phyloP scores from a whole-genome alignment of 2,797 vertebrate genomes.

The Nasua narica region DNA sequence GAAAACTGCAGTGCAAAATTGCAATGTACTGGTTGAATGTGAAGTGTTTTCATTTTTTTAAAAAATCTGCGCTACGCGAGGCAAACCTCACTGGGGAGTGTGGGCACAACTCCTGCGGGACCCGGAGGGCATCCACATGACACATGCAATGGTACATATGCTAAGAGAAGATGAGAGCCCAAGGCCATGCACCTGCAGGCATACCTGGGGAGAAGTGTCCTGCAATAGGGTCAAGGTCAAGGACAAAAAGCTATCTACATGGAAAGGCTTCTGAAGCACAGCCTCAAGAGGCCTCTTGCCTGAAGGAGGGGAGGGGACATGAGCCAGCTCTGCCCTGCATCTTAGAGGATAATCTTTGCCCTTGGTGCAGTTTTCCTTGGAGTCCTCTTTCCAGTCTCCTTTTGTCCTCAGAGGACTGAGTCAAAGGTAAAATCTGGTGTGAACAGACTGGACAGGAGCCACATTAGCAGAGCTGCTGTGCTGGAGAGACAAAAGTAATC shows the following conservation, averaged over 20 bases:
- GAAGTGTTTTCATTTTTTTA: background rate
- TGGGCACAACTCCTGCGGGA: background rate
- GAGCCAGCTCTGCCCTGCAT: background rate
- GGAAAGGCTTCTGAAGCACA: background rate
- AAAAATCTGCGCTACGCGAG: background rate
- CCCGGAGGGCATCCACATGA: background rate
- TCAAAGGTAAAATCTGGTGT: background rate
- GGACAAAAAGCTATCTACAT: background rate
- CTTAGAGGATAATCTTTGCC: background rate
- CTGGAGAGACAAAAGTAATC: background rate
- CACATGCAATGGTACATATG: fast-evolving
- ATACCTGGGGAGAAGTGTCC: fast-evolving
- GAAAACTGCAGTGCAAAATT: background rate
- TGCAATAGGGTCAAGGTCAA: background rate
- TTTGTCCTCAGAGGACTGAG: background rate
- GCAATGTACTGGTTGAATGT: background rate
- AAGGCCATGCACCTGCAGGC: background rate
- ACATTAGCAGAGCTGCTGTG: background rate
- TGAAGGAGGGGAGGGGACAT: background rate
- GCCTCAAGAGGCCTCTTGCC: background rate
- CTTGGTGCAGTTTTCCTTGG: background rate
- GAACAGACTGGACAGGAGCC: background rate
- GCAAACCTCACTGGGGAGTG: background rate
- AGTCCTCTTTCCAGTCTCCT: background rate
- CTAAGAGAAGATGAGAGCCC: background rate